Evolutionary conservation across 2,888 invertebrate species (phyloP).

Genomic region (Temnothorax rugatulus): DNA sequence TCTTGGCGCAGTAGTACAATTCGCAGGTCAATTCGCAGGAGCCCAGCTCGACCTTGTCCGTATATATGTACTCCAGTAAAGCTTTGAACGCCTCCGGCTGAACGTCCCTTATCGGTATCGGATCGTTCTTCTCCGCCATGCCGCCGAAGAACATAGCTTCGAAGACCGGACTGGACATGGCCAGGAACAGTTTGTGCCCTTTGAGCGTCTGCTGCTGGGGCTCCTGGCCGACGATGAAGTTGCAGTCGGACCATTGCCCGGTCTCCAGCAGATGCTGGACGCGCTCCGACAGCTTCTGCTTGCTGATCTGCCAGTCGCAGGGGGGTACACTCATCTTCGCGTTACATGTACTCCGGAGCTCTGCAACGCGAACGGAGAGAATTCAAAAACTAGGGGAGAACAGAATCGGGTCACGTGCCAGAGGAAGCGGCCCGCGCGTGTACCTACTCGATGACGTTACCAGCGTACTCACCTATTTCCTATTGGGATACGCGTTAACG

Average conservation of each 20-base stretch:
- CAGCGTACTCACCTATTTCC: slow-evolving; percentile 65
- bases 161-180: slow-evolving; percentile 96
- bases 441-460: background rate
- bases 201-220: slow-evolving; percentile 91
- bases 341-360: background rate
- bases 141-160: slow-evolving; percentile 96
- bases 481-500: slow-evolving; percentile 54
- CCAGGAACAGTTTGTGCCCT: slow-evolving; percentile 93
- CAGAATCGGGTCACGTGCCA: background rate
- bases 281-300: slow-evolving; percentile 91
- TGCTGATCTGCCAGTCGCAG: slow-evolving; percentile 92
- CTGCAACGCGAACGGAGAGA: background rate
- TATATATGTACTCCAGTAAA: slow-evolving; percentile 94
- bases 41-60: slow-evolving; percentile 91
- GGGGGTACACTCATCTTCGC: slow-evolving; percentile 87
- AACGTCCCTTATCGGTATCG: slow-evolving; percentile 93
- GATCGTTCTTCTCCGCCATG: slow-evolving; percentile 92
- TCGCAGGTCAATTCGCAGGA: slow-evolving; percentile 96
- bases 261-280: slow-evolving; percentile 92
- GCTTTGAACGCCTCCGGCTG: slow-evolving; percentile 95
- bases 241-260: slow-evolving; percentile 94
- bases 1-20: slow-evolving; percentile 95
- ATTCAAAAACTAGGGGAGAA: too few species aligned
- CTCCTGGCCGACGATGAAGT: slow-evolving; percentile 93
- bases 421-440: background rate